Conservation (phyloP, 1,140 invertebrate species). For the Agraylea sexmaculata region DNA sequence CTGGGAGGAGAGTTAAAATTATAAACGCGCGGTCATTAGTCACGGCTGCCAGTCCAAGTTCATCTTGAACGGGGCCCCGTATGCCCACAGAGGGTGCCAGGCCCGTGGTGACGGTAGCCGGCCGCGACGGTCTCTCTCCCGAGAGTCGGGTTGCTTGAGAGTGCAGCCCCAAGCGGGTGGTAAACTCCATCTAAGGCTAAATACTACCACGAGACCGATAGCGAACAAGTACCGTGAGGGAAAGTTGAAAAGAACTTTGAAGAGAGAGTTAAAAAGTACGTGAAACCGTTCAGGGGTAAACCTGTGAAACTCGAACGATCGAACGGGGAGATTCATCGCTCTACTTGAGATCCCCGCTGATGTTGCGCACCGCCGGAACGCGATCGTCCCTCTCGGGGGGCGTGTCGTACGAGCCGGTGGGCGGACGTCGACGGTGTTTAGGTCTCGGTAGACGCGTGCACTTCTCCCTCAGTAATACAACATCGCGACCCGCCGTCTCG, state of each 20-base stretch:
- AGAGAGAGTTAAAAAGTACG: conserved; percentile 79
- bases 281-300: conserved; percentile 68
- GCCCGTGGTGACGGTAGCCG: conserved; percentile 45
- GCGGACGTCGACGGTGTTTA: conserved; percentile 26
- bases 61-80: conserved; percentile 55
- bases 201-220: conserved; percentile 75
- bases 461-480: conserved; percentile 39
- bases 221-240: conserved; percentile 84
- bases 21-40: conserved; percentile 18
- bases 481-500: conserved; percentile 38
- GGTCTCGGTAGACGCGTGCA: conserved; percentile 32
- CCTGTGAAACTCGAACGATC: conserved; percentile 47
- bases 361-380: conserved; percentile 24
- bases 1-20: conserved; percentile 38
- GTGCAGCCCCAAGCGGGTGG: conserved; percentile 72
- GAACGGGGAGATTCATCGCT: conserved; percentile 43
- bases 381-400: conserved; percentile 20
- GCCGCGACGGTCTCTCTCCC: conserved; percentile 45
- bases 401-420: conserved; percentile 23
- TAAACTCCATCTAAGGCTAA: conserved; percentile 82
- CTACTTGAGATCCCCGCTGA: conserved; percentile 24
- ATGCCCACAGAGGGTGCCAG: conserved; percentile 59
- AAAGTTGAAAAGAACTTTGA: conserved; percentile 86
- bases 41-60: conserved; percentile 44
- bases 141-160: conserved; percentile 77